A percentile compares a stretch with the other conserved stretches of the same genome.
Evolutionary conservation across 2,888 invertebrate species (phyloP).

Genomic region (Pandemis cinnamomeana): DNA sequence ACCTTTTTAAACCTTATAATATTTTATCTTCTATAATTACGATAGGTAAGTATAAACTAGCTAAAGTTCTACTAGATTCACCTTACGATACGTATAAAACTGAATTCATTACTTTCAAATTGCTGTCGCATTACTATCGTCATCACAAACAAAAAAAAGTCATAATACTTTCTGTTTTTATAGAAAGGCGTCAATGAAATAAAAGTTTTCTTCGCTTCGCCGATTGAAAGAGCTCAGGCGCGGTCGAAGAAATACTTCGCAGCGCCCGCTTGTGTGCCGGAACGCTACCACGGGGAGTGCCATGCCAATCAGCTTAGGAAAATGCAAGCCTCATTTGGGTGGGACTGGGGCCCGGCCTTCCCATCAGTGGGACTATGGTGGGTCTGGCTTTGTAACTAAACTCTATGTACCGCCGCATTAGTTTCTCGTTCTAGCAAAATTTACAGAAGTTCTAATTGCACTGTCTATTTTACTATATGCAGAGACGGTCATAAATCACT

Average conservation of each 20-base stretch:
- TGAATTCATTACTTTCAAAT: no score
- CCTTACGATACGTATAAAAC: no score
- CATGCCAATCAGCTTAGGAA: slow-evolving; percentile 96
- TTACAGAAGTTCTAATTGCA: no score
- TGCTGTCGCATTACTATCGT: no score
- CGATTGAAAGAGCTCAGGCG: slow-evolving; percentile 84
- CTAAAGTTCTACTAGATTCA: no score
- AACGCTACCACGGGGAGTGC: slow-evolving; percentile 93
- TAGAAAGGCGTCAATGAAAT: slow-evolving; percentile 85
- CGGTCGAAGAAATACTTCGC: slow-evolving; percentile 75
- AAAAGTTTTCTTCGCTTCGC: slow-evolving; percentile 86
- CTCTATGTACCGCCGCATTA: background rate
- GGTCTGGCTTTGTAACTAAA: slow-evolving; percentile 42
- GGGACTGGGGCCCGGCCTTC: slow-evolving; percentile 99
- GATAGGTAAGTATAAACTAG: no score
- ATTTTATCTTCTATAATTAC: no score
- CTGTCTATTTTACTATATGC: no score
- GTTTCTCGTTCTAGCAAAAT: background rate
- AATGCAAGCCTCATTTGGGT: slow-evolving; percentile 97
- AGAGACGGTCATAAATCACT: no score
- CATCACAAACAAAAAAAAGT: no score
- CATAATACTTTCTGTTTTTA: slow-evolving; percentile 36
- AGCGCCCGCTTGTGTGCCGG: slow-evolving; percentile 91
- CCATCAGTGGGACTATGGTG: slow-evolving; percentile 97
- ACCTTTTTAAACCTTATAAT: no score